phyloP scores from a whole-genome alignment of 2,797 vertebrate species.

The Hoplostethus mediterraneus region DNA sequence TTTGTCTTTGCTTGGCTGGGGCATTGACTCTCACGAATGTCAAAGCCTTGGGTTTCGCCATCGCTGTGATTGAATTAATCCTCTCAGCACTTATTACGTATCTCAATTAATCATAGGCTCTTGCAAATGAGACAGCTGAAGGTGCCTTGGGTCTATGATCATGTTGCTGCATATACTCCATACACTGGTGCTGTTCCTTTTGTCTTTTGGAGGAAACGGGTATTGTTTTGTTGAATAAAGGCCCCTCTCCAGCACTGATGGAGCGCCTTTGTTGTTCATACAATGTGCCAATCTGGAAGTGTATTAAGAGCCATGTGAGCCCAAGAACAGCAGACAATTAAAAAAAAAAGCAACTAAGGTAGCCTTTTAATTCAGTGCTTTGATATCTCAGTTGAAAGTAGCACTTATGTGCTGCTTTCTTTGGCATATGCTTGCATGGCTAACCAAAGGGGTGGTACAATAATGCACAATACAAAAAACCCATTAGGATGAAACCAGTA shows the following conservation, averaged over 20 bases:
- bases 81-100: constrained; percentile 47
- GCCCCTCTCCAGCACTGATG: constrained; percentile 35
- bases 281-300: constrained; percentile 35
- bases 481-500: constrained; percentile 2
- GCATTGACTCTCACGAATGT: constrained; percentile 49
- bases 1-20: constrained; percentile 37
- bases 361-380: constrained; percentile 31
- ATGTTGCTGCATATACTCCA: constrained; percentile 20
- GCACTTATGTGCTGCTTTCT: constrained; percentile 21
- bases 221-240: constrained; percentile 42
- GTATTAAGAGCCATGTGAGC: constrained; percentile 33
- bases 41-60: constrained; percentile 42
- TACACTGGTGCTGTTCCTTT: constrained; percentile 16
- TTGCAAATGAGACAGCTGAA: constrained; percentile 45
- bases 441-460: neutral
- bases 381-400: constrained; percentile 47
- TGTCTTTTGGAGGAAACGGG: constrained; percentile 38
- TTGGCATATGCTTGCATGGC: constrained; percentile 3
- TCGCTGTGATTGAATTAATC: constrained; percentile 50
- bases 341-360: constrained; percentile 6
- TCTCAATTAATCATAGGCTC: constrained; percentile 63
- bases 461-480: neutral
- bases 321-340: neutral
- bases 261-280: constrained; percentile 35
- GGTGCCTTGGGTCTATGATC: neutral